Base-by-base conservation (phyloP, 2,797 vertebrate species). In the Scarus forsteni region DNA sequence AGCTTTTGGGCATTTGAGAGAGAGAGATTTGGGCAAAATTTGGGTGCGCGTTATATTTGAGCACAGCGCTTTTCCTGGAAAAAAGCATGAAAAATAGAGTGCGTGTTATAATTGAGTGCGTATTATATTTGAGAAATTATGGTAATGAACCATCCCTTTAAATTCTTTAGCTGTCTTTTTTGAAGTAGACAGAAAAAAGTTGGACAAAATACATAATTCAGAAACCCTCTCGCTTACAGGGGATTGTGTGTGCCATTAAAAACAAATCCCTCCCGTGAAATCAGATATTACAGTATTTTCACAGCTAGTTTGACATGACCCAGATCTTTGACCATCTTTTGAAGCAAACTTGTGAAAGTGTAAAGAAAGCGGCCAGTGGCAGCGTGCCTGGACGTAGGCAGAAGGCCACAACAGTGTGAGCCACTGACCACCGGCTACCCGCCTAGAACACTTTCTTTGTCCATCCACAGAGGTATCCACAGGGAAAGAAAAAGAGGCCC, bases 381-480 rank as follows among this genome's bases (percentile, higher is more conserved):
- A 62, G 15, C 4, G 53, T 74, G 69, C 75, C 75, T 60, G 56
- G 66, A 71, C 43, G 2, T 60, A 74, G 70, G 60, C 66, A 54
- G 18, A 66, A 62, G 18, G 56, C 74, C 75, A 78, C 79, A 79
- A 70, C 79, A 83, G 69, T 72, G 27, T 27, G 72, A 66, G 69
- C 83, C 71, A 7, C 57, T 56, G 53, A 70, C 74, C 88, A 68
- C 43, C 74, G 79, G 34, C 1, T 59, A 88, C 78, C 81, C 87
- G 59, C 58, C 14, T 77, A 75, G 77, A 78, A 45, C 71, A 68
- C 80, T 85, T 71, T 59, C 51, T 86, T 74, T 72, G 74, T 79
- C 64, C 76, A 77, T 61, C 50, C 75, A 86, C 67, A 78, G 81
- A 81, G 70, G 68, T 80, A 87, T 85, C 81, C 72, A 66, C 73